Evolutionary conservation across 2,113 vertebrate genomes (phyloP).

Genomic region (Poecile atricapillus): DNA sequence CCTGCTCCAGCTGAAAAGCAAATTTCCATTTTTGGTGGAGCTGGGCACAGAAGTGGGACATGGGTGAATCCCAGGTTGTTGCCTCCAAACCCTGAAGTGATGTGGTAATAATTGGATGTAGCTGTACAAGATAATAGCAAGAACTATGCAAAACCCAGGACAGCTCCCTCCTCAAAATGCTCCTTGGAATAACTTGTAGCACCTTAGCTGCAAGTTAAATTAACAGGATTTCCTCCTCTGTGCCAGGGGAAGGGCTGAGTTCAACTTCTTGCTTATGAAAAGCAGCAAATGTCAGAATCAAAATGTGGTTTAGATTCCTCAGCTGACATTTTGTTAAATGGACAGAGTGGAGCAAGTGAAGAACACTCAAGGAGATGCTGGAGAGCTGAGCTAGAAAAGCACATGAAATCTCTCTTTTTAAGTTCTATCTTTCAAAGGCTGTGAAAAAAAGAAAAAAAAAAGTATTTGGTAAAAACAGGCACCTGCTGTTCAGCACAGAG

Average conservation of each 20-base stretch:
- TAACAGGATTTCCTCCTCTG: background rate
- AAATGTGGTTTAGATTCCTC: background rate
- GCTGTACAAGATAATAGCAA: background rate
- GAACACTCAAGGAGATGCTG: background rate
- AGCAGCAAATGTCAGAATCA: background rate
- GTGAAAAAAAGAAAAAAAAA: no score
- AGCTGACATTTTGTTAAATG: background rate
- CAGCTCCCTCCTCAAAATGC: background rate
- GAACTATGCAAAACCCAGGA: background rate
- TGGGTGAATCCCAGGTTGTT: background rate
- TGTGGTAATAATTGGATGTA: fast-evolving
- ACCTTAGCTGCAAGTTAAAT: background rate
- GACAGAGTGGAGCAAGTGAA: background rate
- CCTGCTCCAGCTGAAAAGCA: background rate
- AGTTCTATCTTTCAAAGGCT: background rate
- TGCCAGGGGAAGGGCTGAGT: background rate
- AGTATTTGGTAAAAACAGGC: constrained; percentile 1
- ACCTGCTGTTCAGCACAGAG: background rate
- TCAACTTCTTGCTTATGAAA: background rate
- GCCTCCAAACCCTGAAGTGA: background rate
- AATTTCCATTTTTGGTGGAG: background rate
- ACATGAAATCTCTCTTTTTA: background rate
- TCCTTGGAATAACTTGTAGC: background rate
- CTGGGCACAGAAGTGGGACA: background rate
- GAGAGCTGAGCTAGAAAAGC: background rate